A percentile compares a stretch with the other conserved stretches of the same genome.
These are phyloP conservation scores for Poecilia gillii DNA, from an alignment of 2,797 vertebrate species.

Conservation along the genomic window DNA sequence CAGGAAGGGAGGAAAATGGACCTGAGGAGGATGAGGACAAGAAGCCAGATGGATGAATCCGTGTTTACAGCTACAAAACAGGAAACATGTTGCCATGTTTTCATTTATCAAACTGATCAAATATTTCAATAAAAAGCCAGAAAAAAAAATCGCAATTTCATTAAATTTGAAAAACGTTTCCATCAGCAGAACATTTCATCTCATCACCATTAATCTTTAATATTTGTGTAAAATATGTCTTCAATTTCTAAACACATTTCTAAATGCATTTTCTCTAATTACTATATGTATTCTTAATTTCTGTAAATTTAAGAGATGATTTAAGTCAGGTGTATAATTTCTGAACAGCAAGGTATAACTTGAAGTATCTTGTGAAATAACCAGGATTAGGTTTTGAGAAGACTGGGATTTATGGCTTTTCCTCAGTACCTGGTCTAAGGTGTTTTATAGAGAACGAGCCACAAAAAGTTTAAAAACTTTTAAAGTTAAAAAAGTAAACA, in stretches of 20 bases:
- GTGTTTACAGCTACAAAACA: background rate
- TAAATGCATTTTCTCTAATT: background rate
- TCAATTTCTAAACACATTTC: background rate
- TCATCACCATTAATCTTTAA: background rate
- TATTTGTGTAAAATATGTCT: background rate
- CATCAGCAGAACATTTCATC: background rate
- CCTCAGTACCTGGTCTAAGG: background rate
- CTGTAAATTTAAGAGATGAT: background rate
- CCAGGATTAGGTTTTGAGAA: background rate
- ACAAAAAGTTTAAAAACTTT: too few species aligned
- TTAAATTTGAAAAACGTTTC: background rate
- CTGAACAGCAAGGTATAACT: background rate
- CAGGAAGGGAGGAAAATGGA: constrained; percentile 89
- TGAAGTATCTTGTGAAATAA: background rate
- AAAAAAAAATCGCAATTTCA: background rate
- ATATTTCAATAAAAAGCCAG: background rate
- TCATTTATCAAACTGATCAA: background rate
- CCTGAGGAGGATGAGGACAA: constrained; percentile 71
- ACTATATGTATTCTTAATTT: background rate
- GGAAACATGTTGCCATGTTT: background rate
- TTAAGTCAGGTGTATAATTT: background rate
- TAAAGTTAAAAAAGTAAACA: too few species aligned
- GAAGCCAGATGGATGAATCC: background rate
- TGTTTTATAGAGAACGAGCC: background rate
- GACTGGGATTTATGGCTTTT: background rate